phyloP scores from a whole-genome alignment of 2,113 vertebrate species.

The Brevimyrus niger region DNA sequence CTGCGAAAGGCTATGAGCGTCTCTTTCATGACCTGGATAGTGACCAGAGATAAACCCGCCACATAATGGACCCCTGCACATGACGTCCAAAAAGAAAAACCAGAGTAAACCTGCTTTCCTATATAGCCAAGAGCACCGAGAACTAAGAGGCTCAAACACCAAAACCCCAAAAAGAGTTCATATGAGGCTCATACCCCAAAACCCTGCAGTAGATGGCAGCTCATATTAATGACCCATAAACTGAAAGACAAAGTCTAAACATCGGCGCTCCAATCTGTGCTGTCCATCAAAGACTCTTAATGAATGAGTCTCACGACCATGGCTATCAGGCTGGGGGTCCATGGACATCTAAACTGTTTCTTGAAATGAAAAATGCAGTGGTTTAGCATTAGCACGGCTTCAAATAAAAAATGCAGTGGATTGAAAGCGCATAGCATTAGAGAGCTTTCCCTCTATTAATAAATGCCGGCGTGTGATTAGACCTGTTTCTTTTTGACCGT shows the following conservation, averaged over 20 bases:
- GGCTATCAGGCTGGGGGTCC: not conserved
- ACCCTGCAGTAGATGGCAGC: not conserved
- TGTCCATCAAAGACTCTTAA: not conserved
- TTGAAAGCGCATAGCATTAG: not conserved
- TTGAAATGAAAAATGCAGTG: not conserved
- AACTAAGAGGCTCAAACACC: constrained; percentile 9
- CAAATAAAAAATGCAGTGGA: not conserved
- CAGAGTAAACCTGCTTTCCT: constrained; percentile 52
- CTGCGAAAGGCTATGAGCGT: constrained; percentile 58
- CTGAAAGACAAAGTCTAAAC: constrained; percentile 35
- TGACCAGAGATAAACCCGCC: constrained; percentile 43
- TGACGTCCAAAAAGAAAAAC: constrained; percentile 40
- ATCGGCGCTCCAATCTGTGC: constrained; percentile 14
- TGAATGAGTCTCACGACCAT: not conserved
- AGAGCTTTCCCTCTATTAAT: not conserved
- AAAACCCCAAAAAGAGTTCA: too few relatives aligned
- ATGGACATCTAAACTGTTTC: not conserved
- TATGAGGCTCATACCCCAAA: too few relatives aligned
- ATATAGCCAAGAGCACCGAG: constrained; percentile 27
- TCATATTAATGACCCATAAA: constrained; percentile 4
- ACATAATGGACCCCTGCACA: constrained; percentile 51
- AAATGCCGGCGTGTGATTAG: not conserved
- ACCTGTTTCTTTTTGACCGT: not conserved
- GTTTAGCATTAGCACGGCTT: not conserved
- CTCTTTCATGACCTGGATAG: constrained; percentile 52